Evolutionary conservation across 2,797 vertebrate species (phyloP).

Genomic region (Brachyalestes nurse): DNA sequence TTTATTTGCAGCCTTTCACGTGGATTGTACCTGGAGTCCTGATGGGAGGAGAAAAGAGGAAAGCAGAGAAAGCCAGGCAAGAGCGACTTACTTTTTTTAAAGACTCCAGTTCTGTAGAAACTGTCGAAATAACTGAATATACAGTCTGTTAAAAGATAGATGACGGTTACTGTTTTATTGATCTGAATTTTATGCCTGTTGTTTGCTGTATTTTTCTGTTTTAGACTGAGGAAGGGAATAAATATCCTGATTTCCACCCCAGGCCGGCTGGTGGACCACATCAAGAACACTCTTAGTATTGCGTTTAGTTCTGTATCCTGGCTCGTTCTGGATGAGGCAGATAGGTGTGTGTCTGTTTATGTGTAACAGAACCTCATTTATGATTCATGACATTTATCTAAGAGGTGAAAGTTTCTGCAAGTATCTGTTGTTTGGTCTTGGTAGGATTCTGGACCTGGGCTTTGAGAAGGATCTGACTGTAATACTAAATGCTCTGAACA

Average conservation of each 20-base stretch:
- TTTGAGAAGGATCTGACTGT: slow-evolving; percentile 91
- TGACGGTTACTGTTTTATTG: neutral
- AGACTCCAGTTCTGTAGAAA: neutral
- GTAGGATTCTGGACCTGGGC: slow-evolving; percentile 91
- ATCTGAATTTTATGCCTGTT: neutral
- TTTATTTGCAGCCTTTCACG: slow-evolving; percentile 79
- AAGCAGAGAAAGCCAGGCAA: slow-evolving; percentile 96
- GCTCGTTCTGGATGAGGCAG: slow-evolving; percentile 94
- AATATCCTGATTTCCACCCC: slow-evolving; percentile 94
- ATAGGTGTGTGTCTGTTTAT: slow-evolving; percentile 79
- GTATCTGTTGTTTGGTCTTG: slow-evolving; percentile 17
- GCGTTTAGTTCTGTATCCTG: slow-evolving; percentile 84
- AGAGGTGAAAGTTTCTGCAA: neutral
- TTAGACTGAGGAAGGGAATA: slow-evolving; percentile 92
- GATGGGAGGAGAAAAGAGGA: slow-evolving; percentile 97
- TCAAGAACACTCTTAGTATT: slow-evolving; percentile 88
- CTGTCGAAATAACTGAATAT: neutral
- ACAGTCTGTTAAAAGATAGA: neutral
- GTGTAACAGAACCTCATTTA: neutral
- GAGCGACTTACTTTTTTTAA: neutral
- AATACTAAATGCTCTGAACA: slow-evolving; percentile 90
- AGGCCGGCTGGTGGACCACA: slow-evolving; percentile 93
- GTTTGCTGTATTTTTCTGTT: slow-evolving; percentile 22
- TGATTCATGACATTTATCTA: slow-evolving; percentile 3
- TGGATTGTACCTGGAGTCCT: slow-evolving; percentile 93